Conservation (phyloP, 2,797 vertebrate genomes). For the Hirundo rustica region DNA sequence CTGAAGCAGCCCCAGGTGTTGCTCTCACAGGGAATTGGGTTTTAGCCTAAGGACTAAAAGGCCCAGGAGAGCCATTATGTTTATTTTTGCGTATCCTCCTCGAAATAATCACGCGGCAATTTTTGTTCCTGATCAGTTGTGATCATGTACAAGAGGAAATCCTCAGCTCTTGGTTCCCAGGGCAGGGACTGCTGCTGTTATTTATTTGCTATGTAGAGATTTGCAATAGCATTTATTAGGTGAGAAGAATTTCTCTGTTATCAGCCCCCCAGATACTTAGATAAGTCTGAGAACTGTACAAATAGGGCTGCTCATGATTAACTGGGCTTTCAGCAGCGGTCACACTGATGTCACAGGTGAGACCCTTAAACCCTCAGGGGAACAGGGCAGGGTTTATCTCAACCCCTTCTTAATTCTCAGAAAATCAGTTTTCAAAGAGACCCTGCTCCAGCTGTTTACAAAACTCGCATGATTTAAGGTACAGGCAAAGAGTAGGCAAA, state of each 20-base stretch:
- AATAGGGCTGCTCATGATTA: neutral
- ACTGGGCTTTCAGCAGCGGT: neutral
- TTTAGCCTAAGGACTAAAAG: neutral
- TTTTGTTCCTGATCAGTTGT: neutral
- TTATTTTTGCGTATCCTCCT: conserved; percentile 9
- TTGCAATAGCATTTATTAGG: neutral
- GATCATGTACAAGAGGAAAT: neutral
- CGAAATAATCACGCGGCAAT: neutral
- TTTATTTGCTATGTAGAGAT: neutral
- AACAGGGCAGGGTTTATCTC: neutral
- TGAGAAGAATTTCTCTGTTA: neutral
- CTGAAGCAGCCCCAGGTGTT: neutral
- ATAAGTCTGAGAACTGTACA: neutral
- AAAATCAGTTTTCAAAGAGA: neutral
- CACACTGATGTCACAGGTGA: neutral
- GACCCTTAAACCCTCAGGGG: neutral
- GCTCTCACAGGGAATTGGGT: neutral
- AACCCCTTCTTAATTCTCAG: neutral
- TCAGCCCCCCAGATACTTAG: neutral
- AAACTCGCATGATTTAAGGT: neutral
- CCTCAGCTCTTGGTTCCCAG: neutral
- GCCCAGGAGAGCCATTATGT: neutral
- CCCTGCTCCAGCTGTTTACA: neutral
- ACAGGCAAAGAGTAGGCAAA: neutral
- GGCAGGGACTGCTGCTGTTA: neutral